These are phyloP conservation scores for Ptychoptera contaminata DNA, from an alignment of 2,888 invertebrate species.

Conservation along the genomic window DNA sequence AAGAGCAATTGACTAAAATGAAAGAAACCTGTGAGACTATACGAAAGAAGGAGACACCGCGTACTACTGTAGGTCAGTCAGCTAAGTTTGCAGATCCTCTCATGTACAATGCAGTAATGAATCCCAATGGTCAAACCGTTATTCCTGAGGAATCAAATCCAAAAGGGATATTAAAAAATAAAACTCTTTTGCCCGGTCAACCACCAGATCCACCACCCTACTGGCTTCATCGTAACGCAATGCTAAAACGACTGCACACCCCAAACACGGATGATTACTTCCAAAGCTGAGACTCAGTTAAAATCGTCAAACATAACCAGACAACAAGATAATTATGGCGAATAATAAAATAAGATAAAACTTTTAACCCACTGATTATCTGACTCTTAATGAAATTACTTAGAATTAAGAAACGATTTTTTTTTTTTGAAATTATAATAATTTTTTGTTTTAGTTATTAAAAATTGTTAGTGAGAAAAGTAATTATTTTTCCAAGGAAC, in stretches of 20 bases:
- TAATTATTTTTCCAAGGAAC: too few relatives aligned
- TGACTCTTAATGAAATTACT: too few relatives aligned
- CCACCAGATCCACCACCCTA: conserved; percentile 30
- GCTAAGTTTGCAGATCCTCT: conserved; percentile 31
- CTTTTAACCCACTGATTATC: too few relatives aligned
- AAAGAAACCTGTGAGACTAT: conserved; percentile 61
- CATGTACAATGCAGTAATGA: conserved; percentile 25
- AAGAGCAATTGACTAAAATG: conserved; percentile 65
- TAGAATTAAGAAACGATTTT: too few relatives aligned
- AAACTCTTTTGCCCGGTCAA: conserved; percentile 31
- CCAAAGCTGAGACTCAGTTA: too few relatives aligned
- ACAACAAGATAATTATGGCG: too few relatives aligned
- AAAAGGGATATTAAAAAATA: conserved; percentile 40
- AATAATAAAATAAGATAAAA: too few relatives aligned
- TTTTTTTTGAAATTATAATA: too few relatives aligned
- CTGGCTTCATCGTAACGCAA: conserved; percentile 32
- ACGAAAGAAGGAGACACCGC: conserved; percentile 30
- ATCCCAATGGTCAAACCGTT: background rate
- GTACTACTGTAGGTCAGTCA: conserved; percentile 18
- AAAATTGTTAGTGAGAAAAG: too few relatives aligned
- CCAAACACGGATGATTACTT: too few relatives aligned
- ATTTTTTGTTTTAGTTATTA: too few relatives aligned
- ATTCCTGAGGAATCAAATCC: conserved; percentile 19
- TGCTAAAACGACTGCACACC: conserved; percentile 25
- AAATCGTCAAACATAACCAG: too few relatives aligned